Evolutionary conservation across 2,113 vertebrate genomes (phyloP), one percentile per base, ranked within the genome.

Genomic region (Cacatua alba): DNA sequence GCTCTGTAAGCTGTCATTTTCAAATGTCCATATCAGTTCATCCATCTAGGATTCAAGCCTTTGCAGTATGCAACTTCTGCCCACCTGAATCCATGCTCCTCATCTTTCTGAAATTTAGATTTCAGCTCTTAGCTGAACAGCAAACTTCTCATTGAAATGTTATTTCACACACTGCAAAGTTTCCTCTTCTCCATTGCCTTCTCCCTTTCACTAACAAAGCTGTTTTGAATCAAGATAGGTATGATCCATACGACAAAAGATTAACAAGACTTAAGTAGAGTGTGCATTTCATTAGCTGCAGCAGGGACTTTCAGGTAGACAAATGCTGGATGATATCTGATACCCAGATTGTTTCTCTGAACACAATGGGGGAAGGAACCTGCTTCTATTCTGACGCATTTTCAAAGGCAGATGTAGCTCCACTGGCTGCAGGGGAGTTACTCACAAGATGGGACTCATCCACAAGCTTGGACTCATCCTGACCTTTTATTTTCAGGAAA

Each of bases 81-180:
- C 64, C 69, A 75, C 3, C 2, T 77, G 84, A 86, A 71, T 82
- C 53, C n/a, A 59, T 0, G 0, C 17, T 82, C 51, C 57, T 84
- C 43, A 41, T 88, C 83, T 62, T 71, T 2, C 6, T 33, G 63
- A 96, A 94, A 94, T 95, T 78, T 84, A 92, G 86, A 94, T 94
- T 92, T 95, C 74, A 87, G n/a, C 86, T 93, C 82, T 84, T 88
- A 94, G 57, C 44, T 93, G 76, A 92, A 76, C 57, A n/a, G 69
- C 63, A 89, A 87, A 75, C 67, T 71, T 91, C 83, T 89, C 77
- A 91, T 7, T 76, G 74, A 91, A 96, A 91, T 92, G 80, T 67
- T 86, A 79, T 94, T 95, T 91, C 94, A 87, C 2, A 28, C 88
- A 65, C 17, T 91, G 33, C 62, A 91, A 55, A 35, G 39, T 82